Evolutionary conservation across 2,888 invertebrate species (phyloP).

Genomic region (Drosophila emarginata): DNA sequence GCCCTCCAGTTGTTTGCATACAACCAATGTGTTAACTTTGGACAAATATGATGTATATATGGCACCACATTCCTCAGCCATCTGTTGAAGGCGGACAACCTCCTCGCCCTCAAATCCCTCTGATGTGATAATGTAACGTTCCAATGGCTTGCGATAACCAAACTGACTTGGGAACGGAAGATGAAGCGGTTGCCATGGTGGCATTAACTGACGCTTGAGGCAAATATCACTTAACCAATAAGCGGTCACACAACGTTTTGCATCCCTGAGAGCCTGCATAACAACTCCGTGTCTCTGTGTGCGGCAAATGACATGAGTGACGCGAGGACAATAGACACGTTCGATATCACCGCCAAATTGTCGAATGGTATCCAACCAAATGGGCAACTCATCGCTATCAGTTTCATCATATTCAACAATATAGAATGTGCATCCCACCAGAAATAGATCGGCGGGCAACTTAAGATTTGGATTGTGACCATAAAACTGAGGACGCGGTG

Average conservation of each 20-base stretch:
- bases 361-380: slow-evolving; percentile 89
- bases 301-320: slow-evolving; percentile 96
- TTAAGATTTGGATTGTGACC: slow-evolving; percentile 96
- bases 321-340: slow-evolving; percentile 90
- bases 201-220: slow-evolving; percentile 90
- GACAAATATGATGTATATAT: slow-evolving; percentile 90
- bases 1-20: slow-evolving; percentile 92
- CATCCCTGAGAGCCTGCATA: slow-evolving; percentile 89
- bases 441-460: slow-evolving; percentile 93
- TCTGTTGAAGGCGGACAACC: slow-evolving; percentile 89
- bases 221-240: slow-evolving; percentile 97
- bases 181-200: slow-evolving; percentile 97
- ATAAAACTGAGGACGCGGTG: slow-evolving; percentile 90
- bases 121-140: slow-evolving; percentile 90
- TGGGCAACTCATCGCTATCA: slow-evolving; percentile 85
- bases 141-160: slow-evolving; percentile 87
- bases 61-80: slow-evolving; percentile 93
- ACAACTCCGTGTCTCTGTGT: slow-evolving; percentile 95
- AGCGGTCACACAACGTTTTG: slow-evolving; percentile 90
- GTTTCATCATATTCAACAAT: slow-evolving; percentile 91
- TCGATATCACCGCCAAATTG: slow-evolving; percentile 95
- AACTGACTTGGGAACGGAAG: slow-evolving; percentile 89
- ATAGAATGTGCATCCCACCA: slow-evolving; percentile 96
- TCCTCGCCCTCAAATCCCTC: slow-evolving; percentile 96
- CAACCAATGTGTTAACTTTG: slow-evolving; percentile 89